Evolutionary conservation across 2,797 vertebrate genomes (phyloP).

Genomic region (Leucoraja ocellata): DNA sequence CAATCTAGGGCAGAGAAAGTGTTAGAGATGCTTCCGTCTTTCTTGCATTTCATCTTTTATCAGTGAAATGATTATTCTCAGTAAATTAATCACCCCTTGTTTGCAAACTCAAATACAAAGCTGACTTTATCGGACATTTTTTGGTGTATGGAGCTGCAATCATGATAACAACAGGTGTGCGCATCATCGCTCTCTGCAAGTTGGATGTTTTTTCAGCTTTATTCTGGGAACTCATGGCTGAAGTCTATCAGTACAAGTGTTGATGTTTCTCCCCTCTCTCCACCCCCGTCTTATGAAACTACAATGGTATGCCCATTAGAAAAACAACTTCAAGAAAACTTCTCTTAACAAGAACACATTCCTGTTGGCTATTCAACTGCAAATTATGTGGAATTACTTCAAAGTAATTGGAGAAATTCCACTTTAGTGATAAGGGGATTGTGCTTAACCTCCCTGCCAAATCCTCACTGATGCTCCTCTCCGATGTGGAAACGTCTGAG

Average conservation of each 20-base stretch:
- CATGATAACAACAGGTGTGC: background rate
- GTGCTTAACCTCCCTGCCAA: background rate
- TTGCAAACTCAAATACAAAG: background rate
- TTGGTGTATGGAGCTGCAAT: background rate
- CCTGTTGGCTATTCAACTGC: background rate
- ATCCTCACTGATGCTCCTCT: background rate
- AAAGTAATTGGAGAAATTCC: slow-evolving; percentile 26
- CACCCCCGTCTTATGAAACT: background rate
- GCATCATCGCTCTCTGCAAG: background rate
- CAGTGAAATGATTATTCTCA: background rate
- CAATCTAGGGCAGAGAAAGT: no score
- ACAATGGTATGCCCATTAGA: background rate
- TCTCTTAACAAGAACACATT: slow-evolving; percentile 19
- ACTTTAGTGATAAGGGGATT: slow-evolving; percentile 1
- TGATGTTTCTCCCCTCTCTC: background rate
- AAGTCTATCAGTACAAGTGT: background rate
- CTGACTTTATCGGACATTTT: background rate
- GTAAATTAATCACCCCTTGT: background rate
- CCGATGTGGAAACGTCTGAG: background rate
- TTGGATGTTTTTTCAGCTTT: background rate
- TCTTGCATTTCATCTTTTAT: no score
- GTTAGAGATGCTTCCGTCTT: no score
- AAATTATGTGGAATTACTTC: slow-evolving; percentile 8
- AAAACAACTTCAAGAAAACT: background rate
- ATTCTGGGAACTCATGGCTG: background rate